Conservation (phyloP, 2,797 vertebrate species). For the Intellagama lesueurii region DNA sequence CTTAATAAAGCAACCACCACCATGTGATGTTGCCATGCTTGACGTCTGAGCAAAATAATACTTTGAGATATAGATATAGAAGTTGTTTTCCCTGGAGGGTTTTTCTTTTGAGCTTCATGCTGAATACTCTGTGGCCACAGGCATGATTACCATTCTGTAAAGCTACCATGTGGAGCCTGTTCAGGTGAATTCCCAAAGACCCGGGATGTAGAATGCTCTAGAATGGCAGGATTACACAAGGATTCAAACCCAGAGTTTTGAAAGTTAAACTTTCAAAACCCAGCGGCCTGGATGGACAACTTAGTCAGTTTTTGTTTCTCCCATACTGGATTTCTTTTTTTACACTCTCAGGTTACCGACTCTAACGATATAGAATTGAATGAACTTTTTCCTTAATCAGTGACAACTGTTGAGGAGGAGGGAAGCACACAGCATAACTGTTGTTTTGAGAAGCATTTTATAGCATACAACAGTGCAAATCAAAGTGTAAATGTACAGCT, state of each 20-base stretch:
- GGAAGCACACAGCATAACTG: not conserved
- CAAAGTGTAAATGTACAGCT: not conserved
- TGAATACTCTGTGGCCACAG: not conserved
- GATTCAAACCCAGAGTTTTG: no score
- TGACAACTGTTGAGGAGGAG: not conserved
- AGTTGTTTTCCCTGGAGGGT: not conserved
- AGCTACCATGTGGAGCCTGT: not conserved
- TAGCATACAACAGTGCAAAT: not conserved
- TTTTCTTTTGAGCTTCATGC: not conserved
- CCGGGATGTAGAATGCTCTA: no score
- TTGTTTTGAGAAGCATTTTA: not conserved
- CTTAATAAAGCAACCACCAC: slow-evolving; percentile 5
- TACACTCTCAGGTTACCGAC: no score
- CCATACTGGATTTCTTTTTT: no score
- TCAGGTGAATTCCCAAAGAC: not conserved
- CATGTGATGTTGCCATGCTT: not conserved
- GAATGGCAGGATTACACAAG: no score
- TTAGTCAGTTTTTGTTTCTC: no score
- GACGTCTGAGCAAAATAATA: not conserved
- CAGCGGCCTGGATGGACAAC: no score
- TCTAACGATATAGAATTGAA: not conserved
- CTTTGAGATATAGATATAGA: not conserved
- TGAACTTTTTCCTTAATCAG: not conserved
- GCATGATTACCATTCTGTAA: not conserved
- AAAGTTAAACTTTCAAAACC: no score